phyloP scores from a whole-genome alignment of 2,797 vertebrate genomes.

The Decapterus maruadsi region DNA sequence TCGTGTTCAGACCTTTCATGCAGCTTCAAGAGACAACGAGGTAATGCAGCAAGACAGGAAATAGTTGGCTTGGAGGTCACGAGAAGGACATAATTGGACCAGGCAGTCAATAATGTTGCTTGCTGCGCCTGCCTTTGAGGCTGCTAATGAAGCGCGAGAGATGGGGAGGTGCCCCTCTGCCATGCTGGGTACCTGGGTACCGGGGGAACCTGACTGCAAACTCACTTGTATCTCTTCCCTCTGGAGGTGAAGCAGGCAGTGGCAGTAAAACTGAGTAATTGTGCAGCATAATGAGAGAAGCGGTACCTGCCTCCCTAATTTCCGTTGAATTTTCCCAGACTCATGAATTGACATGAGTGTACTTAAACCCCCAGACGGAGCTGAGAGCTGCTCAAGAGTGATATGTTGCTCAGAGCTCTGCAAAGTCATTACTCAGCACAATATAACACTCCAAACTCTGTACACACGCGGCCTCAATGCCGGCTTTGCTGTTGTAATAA shows the following conservation, averaged over 20 bases:
- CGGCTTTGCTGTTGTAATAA: constrained; percentile 59
- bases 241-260: constrained; percentile 52
- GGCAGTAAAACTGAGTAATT: constrained; percentile 70
- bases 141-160: constrained; percentile 71
- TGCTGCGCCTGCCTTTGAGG: constrained; percentile 68
- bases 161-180: constrained; percentile 50
- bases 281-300: constrained; percentile 59
- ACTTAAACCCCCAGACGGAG: constrained; percentile 67
- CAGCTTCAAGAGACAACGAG: constrained; percentile 54
- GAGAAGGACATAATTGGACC: constrained; percentile 68
- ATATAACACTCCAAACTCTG: constrained; percentile 55
- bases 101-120: constrained; percentile 70
- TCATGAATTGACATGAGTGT: constrained; percentile 70
- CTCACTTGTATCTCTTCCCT: constrained; percentile 37
- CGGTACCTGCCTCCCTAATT: constrained; percentile 67
- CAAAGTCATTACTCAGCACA: constrained; percentile 73
- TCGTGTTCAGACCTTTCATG: constrained; percentile 62
- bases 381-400: constrained; percentile 70
- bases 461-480: constrained; percentile 34
- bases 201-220: constrained; percentile 32
- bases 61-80: constrained; percentile 72
- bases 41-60: constrained; percentile 69
- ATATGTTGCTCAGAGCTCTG: constrained; percentile 68
- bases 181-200: constrained; percentile 66
- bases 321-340: constrained; percentile 40